phyloP scores from a whole-genome alignment of 2,888 invertebrate species.

The Notodonta ziczac region DNA sequence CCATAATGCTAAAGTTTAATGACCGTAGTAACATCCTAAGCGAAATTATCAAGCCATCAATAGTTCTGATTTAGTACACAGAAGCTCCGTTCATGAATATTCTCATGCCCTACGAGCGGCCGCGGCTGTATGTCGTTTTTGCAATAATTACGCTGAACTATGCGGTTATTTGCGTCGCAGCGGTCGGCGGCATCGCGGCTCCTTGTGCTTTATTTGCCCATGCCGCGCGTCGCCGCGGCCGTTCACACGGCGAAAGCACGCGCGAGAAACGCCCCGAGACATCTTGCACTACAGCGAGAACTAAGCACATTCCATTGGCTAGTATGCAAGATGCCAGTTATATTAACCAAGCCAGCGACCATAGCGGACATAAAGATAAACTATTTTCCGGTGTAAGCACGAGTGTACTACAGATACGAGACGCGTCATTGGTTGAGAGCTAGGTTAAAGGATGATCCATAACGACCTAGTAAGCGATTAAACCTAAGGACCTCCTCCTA shows the following conservation, averaged over 20 bases:
- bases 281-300: conserved; percentile 12
- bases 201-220: conserved; percentile 72
- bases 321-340: neutral
- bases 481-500: too few relatives aligned
- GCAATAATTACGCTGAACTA: conserved; percentile 57
- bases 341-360: too few relatives aligned
- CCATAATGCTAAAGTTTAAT: neutral
- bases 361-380: too few relatives aligned
- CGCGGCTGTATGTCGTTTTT: conserved; percentile 36
- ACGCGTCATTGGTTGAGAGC: too few relatives aligned
- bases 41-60: neutral
- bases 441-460: too few relatives aligned
- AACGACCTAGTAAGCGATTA: too few relatives aligned
- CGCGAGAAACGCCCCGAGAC: conserved; percentile 27
- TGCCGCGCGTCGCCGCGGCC: conserved; percentile 75
- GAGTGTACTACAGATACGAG: too few relatives aligned
- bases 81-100: neutral
- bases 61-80: neutral
- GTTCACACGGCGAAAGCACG: conserved; percentile 64
- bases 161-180: conserved; percentile 64
- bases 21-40: neutral
- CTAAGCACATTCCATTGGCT: neutral
- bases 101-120: neutral
- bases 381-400: too few relatives aligned
- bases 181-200: conserved; percentile 26